Percentiles rank a stretch among this genome's conserved stretches.
Evolutionary conservation across 2,797 vertebrate species (phyloP).

Genomic region (Etheostoma nigrum): DNA sequence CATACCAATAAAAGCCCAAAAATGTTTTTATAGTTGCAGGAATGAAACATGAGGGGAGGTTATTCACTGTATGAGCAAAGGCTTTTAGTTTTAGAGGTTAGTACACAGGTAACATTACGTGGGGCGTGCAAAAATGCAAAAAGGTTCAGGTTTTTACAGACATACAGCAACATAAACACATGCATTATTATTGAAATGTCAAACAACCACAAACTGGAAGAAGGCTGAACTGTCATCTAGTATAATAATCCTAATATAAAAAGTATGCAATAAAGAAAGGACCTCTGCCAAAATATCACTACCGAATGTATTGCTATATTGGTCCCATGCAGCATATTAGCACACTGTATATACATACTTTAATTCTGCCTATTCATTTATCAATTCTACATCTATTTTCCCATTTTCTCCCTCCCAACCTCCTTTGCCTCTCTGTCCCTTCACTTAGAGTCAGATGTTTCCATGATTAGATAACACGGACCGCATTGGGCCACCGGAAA

Average conservation of each 20-base stretch:
- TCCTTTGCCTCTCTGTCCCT: conserved; percentile 21
- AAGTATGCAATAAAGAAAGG: not conserved
- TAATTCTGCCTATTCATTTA: conserved; percentile 5
- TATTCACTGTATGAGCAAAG: not conserved
- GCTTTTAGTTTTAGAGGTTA: not conserved
- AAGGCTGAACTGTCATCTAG: not conserved
- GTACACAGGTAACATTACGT: not conserved
- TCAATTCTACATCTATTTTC: conserved; percentile 2
- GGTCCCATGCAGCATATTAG: not conserved
- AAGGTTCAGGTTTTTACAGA: not conserved
- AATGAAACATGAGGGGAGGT: not conserved
- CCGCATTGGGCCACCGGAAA: conserved; percentile 75
- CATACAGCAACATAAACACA: not conserved
- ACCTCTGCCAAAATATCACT: not conserved
- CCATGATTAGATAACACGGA: conserved; percentile 81
- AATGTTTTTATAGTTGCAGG: not conserved
- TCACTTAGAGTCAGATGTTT: conserved; percentile 66
- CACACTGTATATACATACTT: not conserved
- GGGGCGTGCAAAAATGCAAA: not conserved
- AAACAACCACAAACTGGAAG: not conserved
- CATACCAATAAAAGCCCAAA: not conserved
- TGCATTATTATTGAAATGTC: not conserved
- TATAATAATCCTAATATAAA: conserved; percentile 1
- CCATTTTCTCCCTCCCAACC: conserved; percentile 5
- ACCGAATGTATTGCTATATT: not conserved